Evolutionary conservation across 2,797 vertebrate species (phyloP).

Genomic region (Pangasius larnaudii): DNA sequence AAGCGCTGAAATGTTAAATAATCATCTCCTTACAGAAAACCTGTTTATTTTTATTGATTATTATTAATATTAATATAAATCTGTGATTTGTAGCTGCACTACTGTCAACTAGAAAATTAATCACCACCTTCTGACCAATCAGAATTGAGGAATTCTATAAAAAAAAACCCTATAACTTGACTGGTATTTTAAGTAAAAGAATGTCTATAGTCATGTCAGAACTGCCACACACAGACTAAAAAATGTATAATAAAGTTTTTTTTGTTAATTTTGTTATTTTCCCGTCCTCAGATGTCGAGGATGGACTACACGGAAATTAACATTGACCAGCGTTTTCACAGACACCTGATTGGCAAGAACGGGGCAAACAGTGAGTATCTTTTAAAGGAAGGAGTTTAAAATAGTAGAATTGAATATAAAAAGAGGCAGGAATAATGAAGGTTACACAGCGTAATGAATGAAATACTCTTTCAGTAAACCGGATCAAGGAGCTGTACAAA

Average conservation of each 20-base stretch:
- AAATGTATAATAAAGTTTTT: not conserved
- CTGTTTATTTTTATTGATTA: not conserved
- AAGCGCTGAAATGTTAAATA: not conserved
- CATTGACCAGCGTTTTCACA: constrained; percentile 82
- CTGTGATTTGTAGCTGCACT: not conserved
- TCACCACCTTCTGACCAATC: not conserved
- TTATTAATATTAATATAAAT: not conserved
- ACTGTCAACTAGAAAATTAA: not conserved
- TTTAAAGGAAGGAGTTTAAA: not conserved
- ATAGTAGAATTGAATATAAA: not conserved
- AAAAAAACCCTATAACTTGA: no score
- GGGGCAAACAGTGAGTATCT: constrained; percentile 80
- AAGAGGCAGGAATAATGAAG: not conserved
- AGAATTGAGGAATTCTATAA: not conserved
- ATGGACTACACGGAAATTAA: constrained; percentile 85
- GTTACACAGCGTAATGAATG: not conserved
- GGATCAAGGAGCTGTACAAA: constrained; percentile 85
- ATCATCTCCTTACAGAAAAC: not conserved
- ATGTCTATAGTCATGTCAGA: not conserved
- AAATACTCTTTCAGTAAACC: constrained; percentile 72
- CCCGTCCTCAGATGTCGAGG: constrained; percentile 72
- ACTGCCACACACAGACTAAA: not conserved
- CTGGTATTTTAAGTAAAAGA: not conserved
- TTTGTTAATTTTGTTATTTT: not conserved
- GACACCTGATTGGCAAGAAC: constrained; percentile 82